Evolutionary conservation across 2,113 vertebrate species (phyloP).

Genomic region (Dasyprocta punctata): DNA sequence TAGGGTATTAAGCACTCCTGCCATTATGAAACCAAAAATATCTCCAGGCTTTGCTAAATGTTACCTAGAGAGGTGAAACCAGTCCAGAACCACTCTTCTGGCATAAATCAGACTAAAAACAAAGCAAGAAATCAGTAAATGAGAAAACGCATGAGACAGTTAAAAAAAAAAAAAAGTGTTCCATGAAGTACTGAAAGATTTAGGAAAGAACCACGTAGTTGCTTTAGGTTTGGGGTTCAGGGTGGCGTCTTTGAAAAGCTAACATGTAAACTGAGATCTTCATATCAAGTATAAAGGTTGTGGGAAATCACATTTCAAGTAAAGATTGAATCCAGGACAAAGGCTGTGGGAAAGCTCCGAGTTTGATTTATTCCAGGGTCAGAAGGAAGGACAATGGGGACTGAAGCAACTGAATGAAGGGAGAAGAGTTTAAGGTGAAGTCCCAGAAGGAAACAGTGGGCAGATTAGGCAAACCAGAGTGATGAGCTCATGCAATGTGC

Average conservation of each 20-base stretch:
- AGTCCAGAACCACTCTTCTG: neutral
- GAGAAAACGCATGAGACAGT: neutral
- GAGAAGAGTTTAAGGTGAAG: neutral
- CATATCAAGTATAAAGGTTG: neutral
- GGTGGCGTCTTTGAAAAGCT: neutral
- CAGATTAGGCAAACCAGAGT: neutral
- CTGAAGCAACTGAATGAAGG: neutral
- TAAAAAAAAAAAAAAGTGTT: neutral
- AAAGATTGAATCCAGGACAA: neutral
- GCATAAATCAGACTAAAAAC: neutral
- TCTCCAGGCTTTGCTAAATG: neutral
- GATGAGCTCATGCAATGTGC: neutral
- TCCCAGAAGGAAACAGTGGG: neutral
- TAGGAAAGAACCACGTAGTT: neutral
- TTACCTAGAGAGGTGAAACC: neutral
- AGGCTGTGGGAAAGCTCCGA: neutral
- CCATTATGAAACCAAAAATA: neutral
- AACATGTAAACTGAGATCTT: neutral
- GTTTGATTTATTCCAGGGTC: neutral
- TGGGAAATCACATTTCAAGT: neutral
- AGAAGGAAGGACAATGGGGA: neutral
- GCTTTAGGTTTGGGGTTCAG: neutral
- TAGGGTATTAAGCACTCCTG: neutral
- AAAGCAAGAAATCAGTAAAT: slow-evolving; percentile 13
- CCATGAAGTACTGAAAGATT: neutral